Evolutionary conservation across 92 coral and sea anemone species (phyloP), one percentile per base, ranked within the genome.

Genomic region (Paragorgia papillata): DNA sequence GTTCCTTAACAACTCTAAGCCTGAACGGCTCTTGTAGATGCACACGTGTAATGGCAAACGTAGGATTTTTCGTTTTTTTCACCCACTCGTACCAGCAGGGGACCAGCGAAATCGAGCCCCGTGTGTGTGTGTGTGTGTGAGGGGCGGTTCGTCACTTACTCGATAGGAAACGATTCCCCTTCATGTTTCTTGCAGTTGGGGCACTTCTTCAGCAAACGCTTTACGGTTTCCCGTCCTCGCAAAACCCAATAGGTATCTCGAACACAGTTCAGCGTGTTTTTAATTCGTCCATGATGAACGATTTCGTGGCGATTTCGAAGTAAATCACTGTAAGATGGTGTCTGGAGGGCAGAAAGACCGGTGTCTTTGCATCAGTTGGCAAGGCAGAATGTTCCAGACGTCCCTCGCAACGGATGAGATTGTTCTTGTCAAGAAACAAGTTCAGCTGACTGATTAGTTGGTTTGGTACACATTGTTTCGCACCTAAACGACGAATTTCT

Each of bases 41-140:
- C 68, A n/a, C 57, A 53, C 15, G 40, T 58, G 69, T 7, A 37
- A 1, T 43, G 30, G 31, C 73, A 77, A 3, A 77, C 29, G 35
- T 46, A 62, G 18, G 49, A 53, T 35, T 77, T 77, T n/a, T 32
- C 67, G 1, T 15, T 20, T 51, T n/a, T 25, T 1, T 30, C 39
- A 22, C 30, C 30, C 25, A 22, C 61, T 33, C 24, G 29, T 4
- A 59, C 35, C 21, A 39, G 44, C 48, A 77, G 7, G n/a, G 74
- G 74, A 9, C 62, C 74, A 9, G 74, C 60, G 29, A 48, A 77
- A 22, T 77, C 74, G 49, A 77, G 3, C 1, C 73, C 53, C 7
- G n/a, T n/a, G n/a, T n/a, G n/a, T n/a, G 58, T 51, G 17, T 18
- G 68, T 62, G 24, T 29, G 14, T 18, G 73, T 22, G 33, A 66